Conservation (phyloP, 2,888 invertebrate species). For the Rutpela maculata region DNA sequence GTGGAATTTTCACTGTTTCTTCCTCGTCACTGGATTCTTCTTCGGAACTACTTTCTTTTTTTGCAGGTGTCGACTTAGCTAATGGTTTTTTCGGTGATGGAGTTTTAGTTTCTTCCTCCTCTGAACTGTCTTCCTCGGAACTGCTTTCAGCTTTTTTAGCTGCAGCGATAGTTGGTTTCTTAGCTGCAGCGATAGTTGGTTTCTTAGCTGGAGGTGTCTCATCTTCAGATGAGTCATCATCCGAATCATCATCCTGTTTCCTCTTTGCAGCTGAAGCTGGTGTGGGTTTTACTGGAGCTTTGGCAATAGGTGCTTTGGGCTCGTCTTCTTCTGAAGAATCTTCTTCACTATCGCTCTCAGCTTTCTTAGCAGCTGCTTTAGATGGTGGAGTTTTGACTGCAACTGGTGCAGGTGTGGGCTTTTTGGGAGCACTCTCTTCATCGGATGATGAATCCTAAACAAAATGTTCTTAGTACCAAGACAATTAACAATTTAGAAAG, state of each 20-base stretch:
- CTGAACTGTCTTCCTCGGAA: constrained; percentile 44
- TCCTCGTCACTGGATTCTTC: constrained; percentile 71
- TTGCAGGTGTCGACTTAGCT: constrained; percentile 29
- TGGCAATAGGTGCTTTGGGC: constrained; percentile 31
- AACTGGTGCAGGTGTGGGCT: constrained; percentile 40
- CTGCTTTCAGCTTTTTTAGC: constrained; percentile 45
- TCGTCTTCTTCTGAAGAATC: constrained; percentile 30
- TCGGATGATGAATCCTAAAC: constrained; percentile 33
- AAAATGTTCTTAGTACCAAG: background rate
- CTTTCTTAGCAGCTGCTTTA: constrained; percentile 38
- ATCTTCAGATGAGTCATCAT: constrained; percentile 49
- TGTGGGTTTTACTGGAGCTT: constrained; percentile 3
- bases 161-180: constrained; percentile 39
- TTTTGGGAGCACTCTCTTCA: constrained; percentile 38
- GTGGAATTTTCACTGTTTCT: constrained; percentile 55
- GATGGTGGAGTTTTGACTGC: constrained; percentile 35
- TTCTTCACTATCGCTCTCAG: constrained; percentile 61
- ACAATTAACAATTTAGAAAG: background rate
- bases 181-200: constrained; percentile 31
- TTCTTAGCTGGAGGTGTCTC: constrained; percentile 45
- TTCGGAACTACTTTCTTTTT: constrained; percentile 70
- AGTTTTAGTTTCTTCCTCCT: constrained; percentile 36
- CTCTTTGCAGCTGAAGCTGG: constrained; percentile 13
- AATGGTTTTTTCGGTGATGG: constrained; percentile 8
- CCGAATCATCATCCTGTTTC: constrained; percentile 47